Conservation (phyloP, 2,888 invertebrate species). For the Ormyrus labotus region DNA sequence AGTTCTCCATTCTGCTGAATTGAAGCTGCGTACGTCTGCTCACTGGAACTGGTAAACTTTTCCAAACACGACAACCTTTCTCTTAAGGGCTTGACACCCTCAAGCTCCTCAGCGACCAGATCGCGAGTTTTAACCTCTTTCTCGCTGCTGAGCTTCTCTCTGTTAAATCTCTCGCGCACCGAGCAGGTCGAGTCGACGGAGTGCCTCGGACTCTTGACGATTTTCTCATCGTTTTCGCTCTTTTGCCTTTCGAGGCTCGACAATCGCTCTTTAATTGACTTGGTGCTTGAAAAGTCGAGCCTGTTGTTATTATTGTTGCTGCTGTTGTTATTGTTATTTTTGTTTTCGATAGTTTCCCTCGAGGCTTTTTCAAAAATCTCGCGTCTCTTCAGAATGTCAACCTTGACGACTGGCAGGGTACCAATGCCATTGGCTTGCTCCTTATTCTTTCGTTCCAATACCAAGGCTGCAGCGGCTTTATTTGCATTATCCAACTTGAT, state of each 20-base stretch:
- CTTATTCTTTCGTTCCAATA: slow-evolving; percentile 4
- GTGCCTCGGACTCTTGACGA: slow-evolving; percentile 71
- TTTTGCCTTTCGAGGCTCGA: slow-evolving; percentile 83
- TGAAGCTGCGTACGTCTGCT: slow-evolving; percentile 45
- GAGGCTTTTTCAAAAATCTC: slow-evolving; percentile 87
- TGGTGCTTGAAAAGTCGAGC: slow-evolving; percentile 80
- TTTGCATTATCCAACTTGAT: slow-evolving; percentile 63
- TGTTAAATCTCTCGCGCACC: slow-evolving; percentile 79
- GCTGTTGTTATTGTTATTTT: slow-evolving; percentile 68
- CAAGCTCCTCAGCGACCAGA: slow-evolving; percentile 65
- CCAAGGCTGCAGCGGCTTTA: slow-evolving; percentile 67
- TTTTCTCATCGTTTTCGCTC: slow-evolving; percentile 77
- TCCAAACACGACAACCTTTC: slow-evolving; percentile 69
- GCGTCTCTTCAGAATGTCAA: slow-evolving; percentile 87
- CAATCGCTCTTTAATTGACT: slow-evolving; percentile 85
- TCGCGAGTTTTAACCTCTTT: slow-evolving; percentile 65
- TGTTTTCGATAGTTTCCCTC: slow-evolving; percentile 63
- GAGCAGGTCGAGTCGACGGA: slow-evolving; percentile 82
- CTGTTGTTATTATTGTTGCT: slow-evolving; percentile 73
- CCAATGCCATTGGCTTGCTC: slow-evolving; percentile 76
- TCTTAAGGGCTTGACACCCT: slow-evolving; percentile 65
- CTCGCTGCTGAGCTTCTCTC: slow-evolving; percentile 74
- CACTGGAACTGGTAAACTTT: slow-evolving; percentile 64
- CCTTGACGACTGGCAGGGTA: slow-evolving; percentile 81
- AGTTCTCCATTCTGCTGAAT: slow-evolving; percentile 61